phyloP scores from a whole-genome alignment of 2,888 invertebrate genomes.

The Drosophila siamana region DNA sequence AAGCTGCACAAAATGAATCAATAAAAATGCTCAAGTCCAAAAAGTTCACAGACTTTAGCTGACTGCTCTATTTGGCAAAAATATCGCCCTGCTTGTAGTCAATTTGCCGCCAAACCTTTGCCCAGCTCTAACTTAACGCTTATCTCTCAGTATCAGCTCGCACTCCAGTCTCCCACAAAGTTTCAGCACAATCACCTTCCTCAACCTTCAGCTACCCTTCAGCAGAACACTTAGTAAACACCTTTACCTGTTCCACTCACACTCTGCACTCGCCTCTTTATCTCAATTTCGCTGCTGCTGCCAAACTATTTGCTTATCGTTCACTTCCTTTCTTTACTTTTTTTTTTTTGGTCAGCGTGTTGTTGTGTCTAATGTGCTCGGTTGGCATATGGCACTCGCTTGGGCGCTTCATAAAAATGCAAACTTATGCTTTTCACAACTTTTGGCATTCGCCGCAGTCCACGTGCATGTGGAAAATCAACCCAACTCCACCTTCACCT shows the following conservation, averaged over 20 bases:
- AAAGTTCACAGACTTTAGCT: background rate
- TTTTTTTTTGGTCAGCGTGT: slow-evolving; percentile 4
- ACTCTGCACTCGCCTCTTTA: background rate
- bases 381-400: slow-evolving; percentile 66
- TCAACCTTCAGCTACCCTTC: slow-evolving; percentile 52
- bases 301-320: slow-evolving; percentile 42
- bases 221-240: slow-evolving; percentile 40
- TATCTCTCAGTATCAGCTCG: slow-evolving; percentile 19
- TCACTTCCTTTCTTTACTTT: background rate
- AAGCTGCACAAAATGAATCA: too few species aligned
- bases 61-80: background rate
- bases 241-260: slow-evolving; percentile 14
- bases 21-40: too few species aligned
- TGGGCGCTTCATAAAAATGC: slow-evolving; percentile 79
- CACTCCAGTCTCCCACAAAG: background rate
- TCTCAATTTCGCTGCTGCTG: slow-evolving; percentile 13
- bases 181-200: slow-evolving; percentile 21
- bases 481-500: background rate
- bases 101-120: background rate
- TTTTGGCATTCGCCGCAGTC: slow-evolving; percentile 62
- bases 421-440: slow-evolving; percentile 78
- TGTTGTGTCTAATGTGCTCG: slow-evolving; percentile 44
- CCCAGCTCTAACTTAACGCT: background rate
- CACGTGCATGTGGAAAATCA: slow-evolving; percentile 42
- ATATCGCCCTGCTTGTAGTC: background rate